Evolutionary conservation across 2,888 invertebrate genomes (phyloP).

Genomic region (Rhagium mordax): DNA sequence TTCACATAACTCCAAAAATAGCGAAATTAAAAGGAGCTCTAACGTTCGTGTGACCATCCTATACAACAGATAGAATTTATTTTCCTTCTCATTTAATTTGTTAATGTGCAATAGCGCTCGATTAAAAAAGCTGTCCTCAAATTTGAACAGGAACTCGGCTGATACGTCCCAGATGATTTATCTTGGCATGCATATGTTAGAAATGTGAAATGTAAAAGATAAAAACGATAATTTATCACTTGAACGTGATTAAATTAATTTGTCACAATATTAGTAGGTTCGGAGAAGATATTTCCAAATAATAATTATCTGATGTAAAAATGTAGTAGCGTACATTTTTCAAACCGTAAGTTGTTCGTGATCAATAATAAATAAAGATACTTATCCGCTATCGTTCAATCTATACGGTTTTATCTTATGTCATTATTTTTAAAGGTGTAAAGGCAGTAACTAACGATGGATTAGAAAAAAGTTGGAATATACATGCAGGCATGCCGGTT

Average conservation of each 20-base stretch:
- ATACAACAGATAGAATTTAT: too few species aligned
- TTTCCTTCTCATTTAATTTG: too few species aligned
- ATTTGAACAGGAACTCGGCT: neutral
- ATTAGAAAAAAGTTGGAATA: slow-evolving; percentile 5
- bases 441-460: neutral
- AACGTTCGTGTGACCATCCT: too few species aligned
- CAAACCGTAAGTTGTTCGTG: neutral
- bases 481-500: slow-evolving; percentile 10
- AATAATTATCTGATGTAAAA: neutral
- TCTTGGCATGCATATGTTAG: neutral
- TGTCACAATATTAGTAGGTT: neutral
- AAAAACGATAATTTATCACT: neutral
- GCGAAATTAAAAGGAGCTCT: too few species aligned
- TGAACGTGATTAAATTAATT: neutral
- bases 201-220: neutral
- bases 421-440: slow-evolving; percentile 7
- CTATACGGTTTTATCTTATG: slow-evolving; percentile 18
- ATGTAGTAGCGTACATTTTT: slow-evolving; percentile 1
- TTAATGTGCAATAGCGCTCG: too few species aligned
- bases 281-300: neutral
- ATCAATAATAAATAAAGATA: slow-evolving; percentile 13
- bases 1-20: too few species aligned
- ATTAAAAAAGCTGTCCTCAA: neutral
- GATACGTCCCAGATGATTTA: neutral
- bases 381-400: slow-evolving; percentile 13